Conservation (phyloP, 1,140 invertebrate species). For the Chrysoperla carnea region DNA sequence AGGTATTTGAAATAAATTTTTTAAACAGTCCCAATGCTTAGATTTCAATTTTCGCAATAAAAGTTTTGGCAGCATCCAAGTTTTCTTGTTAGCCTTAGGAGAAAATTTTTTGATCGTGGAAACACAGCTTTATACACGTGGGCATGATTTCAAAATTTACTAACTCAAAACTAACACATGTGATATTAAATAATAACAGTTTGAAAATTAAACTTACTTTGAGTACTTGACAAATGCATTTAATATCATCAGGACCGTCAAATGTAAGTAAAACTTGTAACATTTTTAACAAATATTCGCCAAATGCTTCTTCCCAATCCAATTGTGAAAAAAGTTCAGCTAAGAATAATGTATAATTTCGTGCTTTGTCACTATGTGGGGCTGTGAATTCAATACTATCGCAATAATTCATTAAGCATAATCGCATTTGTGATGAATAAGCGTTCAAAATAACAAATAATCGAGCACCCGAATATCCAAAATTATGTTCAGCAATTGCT, state of each 20-base stretch:
- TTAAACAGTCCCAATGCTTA: no score
- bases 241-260: conserved; percentile 23
- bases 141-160: no score
- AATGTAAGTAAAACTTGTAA: conserved; percentile 1
- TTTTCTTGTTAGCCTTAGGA: no score
- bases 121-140: no score
- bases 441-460: neutral
- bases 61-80: no score
- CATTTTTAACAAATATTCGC: neutral
- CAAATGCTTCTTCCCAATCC: neutral
- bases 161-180: conserved; percentile 1
- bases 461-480: neutral
- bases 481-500: neutral
- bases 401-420: neutral
- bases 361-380: neutral
- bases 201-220: conserved; percentile 19
- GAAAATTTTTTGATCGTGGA: no score
- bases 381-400: neutral
- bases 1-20: no score
- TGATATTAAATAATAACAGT: neutral
- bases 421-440: neutral
- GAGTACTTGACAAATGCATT: conserved; percentile 32
- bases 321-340: conserved; percentile 2
- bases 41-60: no score
- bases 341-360: neutral